A percentile compares a stretch with the other conserved stretches of the same genome.
phyloP scores from a whole-genome alignment of 2,888 invertebrate species.

The Lydus trimaculatus region DNA sequence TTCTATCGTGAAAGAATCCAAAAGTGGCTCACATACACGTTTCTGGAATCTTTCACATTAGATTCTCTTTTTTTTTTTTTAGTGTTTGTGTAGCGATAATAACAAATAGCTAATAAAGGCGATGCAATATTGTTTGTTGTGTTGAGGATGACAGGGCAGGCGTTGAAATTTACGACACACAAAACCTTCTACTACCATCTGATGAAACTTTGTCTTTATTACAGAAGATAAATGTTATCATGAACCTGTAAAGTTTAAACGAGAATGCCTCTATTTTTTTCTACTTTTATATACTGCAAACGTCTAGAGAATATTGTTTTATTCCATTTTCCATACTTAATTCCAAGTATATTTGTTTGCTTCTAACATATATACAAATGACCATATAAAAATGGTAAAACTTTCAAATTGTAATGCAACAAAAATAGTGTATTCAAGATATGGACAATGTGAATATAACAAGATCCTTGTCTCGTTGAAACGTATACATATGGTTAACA shows the following conservation, averaged over 20 bases:
- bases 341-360: background rate
- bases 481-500: slow-evolving; percentile 27
- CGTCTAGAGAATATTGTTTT: background rate
- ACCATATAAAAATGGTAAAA: background rate
- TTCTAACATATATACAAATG: background rate
- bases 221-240: slow-evolving; percentile 23
- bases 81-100: background rate
- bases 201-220: slow-evolving; percentile 22
- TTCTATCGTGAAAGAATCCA: too few relatives aligned
- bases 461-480: slow-evolving; percentile 29
- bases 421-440: slow-evolving; percentile 18
- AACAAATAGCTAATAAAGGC: background rate
- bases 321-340: background rate
- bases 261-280: slow-evolving; percentile 13
- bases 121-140: background rate
- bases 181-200: background rate
- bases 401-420: background rate
- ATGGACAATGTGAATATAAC: slow-evolving; percentile 31
- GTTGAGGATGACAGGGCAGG: background rate
- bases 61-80: background rate
- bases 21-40: background rate
- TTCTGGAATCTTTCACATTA: background rate
- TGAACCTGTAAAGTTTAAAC: slow-evolving; percentile 27
- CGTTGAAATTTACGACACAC: background rate
- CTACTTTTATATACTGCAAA: background rate